Base-by-base conservation (phyloP, 2,888 invertebrate species). In the Troides aeacus region DNA sequence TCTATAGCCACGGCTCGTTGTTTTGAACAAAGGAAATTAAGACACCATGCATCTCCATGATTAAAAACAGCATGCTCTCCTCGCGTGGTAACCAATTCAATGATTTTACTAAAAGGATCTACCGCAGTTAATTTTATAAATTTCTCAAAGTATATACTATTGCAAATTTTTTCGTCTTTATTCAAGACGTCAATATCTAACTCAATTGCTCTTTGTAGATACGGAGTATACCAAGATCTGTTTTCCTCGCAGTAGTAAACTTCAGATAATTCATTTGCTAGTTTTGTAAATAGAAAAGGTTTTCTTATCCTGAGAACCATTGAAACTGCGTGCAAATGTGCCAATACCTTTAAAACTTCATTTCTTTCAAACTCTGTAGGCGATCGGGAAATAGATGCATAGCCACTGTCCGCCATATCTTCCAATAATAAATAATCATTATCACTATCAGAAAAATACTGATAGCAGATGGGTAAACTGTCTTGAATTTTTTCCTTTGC, bases 1-100 rank as follows among this genome's bases (percentile, higher is more conserved):
- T 88, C 88, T 39, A 87, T 79, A 0, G 78, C 78, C 0, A 84
- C 78, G 8, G 78, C 78, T 69, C 76, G 79, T 2, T 81, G 73
- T 59, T 78, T 74, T 0, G 79, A 81, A 68, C 72, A 76, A n/a
- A 87, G 72, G 65, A 87, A 87, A 64, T 88, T 87, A 0, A 80
- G 74, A 62, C 77, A 77, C 87, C 87, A 87, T 4, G 84, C 81
- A 68, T 88, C 88, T 2, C 87, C 88, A 53, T 88, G 87, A 64
- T 80, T 81, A 1, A 87, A 71, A 0, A 83, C 83, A 4, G 80
- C 74, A 60, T 81, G 72, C 21, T 80, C 74, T 18, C 81, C 79
- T 15, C 72, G 69, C 15, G 72, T 75, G 3, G 73, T 73, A 7
- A 74, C 70, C 53, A 83, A 71, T 15, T 76, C 67, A 10, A 82